These are phyloP conservation scores for Scaptomyza parva DNA, from an alignment of 2,888 invertebrate species.

Conservation along the genomic window DNA sequence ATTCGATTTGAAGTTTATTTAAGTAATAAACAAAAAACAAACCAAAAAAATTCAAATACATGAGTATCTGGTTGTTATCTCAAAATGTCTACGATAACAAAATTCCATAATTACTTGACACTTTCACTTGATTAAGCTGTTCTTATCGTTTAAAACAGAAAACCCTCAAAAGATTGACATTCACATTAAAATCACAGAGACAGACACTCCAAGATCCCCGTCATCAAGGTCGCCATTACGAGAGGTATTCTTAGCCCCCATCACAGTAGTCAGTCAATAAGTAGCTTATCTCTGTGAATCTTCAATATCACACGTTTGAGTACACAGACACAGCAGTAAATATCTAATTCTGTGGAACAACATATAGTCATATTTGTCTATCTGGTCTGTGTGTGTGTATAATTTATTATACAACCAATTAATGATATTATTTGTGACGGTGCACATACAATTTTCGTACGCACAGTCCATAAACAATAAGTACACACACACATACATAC, in stretches of 20 bases:
- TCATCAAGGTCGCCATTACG: conserved; percentile 13
- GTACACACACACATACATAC: too few species aligned
- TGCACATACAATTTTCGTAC: conserved; percentile 27
- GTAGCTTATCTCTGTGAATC: conserved; percentile 5
- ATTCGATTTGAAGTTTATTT: conserved; percentile 2
- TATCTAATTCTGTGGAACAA: background rate
- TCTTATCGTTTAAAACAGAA: conserved; percentile 9
- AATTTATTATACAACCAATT: conserved; percentile 31
- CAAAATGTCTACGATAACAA: background rate
- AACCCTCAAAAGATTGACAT: background rate
- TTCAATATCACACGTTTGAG: too few species aligned
- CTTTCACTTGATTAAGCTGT: conserved; percentile 26
- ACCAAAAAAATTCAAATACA: conserved; percentile 5
- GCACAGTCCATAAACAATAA: conserved; percentile 29
- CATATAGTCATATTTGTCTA: background rate
- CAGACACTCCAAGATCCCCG: too few species aligned
- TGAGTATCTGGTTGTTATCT: conserved; percentile 24
- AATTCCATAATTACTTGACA: conserved; percentile 17
- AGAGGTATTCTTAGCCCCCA: background rate
- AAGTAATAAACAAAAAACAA: too few species aligned
- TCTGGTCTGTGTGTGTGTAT: too few species aligned
- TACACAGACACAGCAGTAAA: background rate
- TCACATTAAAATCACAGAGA: too few species aligned
- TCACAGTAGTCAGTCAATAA: background rate
- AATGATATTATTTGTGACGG: conserved; percentile 10